Percentiles rank a stretch among this genome's conserved stretches.
phyloP scores from a whole-genome alignment of 2,888 invertebrate species.

The Entomobrya multifasciata region DNA sequence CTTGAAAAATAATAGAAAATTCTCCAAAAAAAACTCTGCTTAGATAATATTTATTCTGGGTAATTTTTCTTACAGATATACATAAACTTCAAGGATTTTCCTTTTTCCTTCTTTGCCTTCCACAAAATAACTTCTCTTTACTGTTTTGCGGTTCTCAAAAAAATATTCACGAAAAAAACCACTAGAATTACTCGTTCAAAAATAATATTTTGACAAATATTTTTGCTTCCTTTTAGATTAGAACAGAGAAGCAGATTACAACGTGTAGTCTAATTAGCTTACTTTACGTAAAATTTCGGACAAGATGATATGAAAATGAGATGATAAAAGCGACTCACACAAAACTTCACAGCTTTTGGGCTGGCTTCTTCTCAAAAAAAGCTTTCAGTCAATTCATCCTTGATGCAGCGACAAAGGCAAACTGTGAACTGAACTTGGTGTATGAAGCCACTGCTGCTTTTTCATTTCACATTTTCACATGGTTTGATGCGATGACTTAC shows the following conservation, averaged over 20 bases:
- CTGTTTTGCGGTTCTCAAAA: background rate
- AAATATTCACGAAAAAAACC: background rate
- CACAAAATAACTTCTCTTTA: background rate
- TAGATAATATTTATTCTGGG: conserved; percentile 1
- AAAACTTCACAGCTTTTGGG: background rate
- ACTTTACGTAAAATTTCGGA: too few species aligned
- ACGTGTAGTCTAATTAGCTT: too few species aligned
- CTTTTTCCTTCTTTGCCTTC: background rate
- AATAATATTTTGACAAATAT: background rate
- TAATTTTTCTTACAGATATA: background rate
- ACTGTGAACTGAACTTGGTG: conserved; percentile 27
- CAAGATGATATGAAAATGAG: background rate
- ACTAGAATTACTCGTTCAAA: background rate
- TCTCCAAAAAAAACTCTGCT: background rate
- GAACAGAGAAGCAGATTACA: too few species aligned
- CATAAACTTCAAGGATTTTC: conserved; percentile 53
- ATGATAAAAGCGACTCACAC: background rate
- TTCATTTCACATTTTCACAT: background rate
- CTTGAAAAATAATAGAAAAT: background rate
- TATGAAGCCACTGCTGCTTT: background rate
- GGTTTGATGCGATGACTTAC: background rate
- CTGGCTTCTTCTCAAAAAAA: background rate
- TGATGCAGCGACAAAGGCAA: conserved; percentile 7
- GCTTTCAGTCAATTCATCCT: background rate
- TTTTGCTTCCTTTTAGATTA: background rate